Evolutionary conservation across 2,888 invertebrate species (phyloP), one percentile per base, ranked within the genome.

Genomic region (Brenthis ino): DNA sequence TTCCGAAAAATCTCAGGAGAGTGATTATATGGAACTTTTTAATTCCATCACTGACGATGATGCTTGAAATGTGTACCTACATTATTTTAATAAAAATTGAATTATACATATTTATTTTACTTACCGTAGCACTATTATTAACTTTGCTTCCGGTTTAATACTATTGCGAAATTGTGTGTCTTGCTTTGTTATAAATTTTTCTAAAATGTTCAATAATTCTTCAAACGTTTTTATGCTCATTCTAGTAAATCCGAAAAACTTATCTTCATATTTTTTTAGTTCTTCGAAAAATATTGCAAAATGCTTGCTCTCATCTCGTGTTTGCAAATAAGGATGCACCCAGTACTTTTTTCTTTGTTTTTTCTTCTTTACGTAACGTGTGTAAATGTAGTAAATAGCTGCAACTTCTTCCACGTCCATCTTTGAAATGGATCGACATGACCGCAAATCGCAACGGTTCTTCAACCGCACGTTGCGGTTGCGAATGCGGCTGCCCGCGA

Each of bases 121-220:
- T 67, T 60, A 66, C 64, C 57, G 61, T 57, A 66, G 60, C 60
- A 48, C 47, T 60, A 60, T 20, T 12, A 24, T 54, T 54, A 54
- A 54, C 54, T 54, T 54, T 16, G 24, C 43, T 67, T 70, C 61
- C 56, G 67, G 64, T 28, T 70, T 60, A 54, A 70, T 70, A 47
- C 68, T 14, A 60, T 60, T 51, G 5, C 50, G 60, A 60, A 60
- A 60, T 14, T 50, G 28, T 60, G 60, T 60, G 28, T 60, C 51
- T 51, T 60, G 60, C 54, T 54, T 54, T 54, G 53, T 54, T 54
- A 54, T 54, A 54, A 6, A 16, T 16, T 16, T 54, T 54, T 11
- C 20, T 4, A 54, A 11, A 16, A 54, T 54, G 53, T 20, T 54
- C 11, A 54, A 54, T 20, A 54, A 20, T 54, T 54, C 53, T 54